Evolutionary conservation across 2,113 vertebrate genomes (phyloP).

Genomic region (Catharus minimus): DNA sequence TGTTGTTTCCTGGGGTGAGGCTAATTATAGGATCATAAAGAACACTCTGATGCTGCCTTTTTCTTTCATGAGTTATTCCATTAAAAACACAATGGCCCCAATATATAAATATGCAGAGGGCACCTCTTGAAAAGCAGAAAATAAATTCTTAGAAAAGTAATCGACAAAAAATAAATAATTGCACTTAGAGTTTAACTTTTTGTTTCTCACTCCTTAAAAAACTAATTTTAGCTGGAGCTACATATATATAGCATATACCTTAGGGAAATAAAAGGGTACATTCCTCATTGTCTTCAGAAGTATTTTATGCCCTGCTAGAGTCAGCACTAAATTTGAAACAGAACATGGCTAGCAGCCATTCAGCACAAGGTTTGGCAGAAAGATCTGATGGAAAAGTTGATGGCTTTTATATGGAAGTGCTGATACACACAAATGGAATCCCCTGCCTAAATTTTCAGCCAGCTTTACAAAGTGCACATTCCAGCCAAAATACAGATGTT

Average conservation of each 20-base stretch:
- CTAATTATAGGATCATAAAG: neutral
- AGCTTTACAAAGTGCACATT: neutral
- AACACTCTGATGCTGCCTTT: neutral
- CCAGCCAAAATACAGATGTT: neutral
- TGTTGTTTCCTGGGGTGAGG: neutral
- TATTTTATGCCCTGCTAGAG: conserved; percentile 64
- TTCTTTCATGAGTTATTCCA: neutral
- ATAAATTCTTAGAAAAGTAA: conserved; percentile 58
- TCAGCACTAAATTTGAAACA: conserved; percentile 62
- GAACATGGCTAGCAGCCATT: conserved; percentile 25
- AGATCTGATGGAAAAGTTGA: neutral
- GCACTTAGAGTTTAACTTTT: conserved; percentile 53
- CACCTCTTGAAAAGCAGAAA: conserved; percentile 6
- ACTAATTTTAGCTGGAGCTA: conserved; percentile 62
- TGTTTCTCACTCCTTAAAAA: conserved; percentile 58
- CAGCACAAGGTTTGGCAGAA: neutral
- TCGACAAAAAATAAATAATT: conserved; percentile 1
- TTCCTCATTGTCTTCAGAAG: conserved; percentile 70
- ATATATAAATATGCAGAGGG: neutral
- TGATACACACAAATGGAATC: neutral
- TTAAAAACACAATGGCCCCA: neutral
- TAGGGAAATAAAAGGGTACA: conserved; percentile 67
- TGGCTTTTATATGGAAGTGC: neutral
- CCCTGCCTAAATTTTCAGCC: neutral
- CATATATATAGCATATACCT: conserved; percentile 18